Conservation (phyloP, 2,888 invertebrate genomes). For the Pheosia tremula region DNA sequence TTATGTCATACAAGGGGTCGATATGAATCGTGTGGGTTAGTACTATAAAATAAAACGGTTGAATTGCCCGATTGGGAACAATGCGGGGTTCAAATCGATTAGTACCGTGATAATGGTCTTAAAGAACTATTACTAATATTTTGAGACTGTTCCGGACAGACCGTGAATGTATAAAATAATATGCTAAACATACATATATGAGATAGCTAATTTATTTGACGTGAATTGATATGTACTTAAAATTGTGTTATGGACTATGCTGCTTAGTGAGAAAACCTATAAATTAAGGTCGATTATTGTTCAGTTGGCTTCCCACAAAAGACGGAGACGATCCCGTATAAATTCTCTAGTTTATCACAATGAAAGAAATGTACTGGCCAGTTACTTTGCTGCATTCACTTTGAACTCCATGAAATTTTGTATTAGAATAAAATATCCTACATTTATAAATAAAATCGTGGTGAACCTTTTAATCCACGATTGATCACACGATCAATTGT, state of each 20-base stretch:
- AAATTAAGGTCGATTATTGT: no score
- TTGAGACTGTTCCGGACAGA: slow-evolving; percentile 16
- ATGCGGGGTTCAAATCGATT: slow-evolving; percentile 80
- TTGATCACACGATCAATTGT: slow-evolving; percentile 58
- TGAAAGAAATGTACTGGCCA: no score
- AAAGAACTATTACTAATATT: slow-evolving; percentile 41
- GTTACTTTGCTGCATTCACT: no score
- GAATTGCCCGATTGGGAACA: slow-evolving; percentile 67
- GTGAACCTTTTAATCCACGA: slow-evolving; percentile 35
- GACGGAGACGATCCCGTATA: no score
- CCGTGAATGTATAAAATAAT: not conserved
- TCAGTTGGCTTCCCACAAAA: no score
- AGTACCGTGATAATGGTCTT: slow-evolving; percentile 72
- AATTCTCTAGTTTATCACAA: no score
- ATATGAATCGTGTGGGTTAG: slow-evolving; percentile 67
- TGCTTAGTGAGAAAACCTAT: no score
- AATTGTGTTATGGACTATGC: no score
- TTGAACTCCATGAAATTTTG: no score
- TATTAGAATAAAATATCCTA: not conserved
- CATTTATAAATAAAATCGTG: slow-evolving; percentile 20
- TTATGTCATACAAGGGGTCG: slow-evolving; percentile 53
- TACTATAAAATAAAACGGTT: slow-evolving; percentile 81
- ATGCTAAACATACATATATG: no score
- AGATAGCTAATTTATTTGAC: no score
- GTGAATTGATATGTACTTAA: no score